Base-by-base conservation (phyloP, 2,888 invertebrate genomes). In the Conchocele bisecta region DNA sequence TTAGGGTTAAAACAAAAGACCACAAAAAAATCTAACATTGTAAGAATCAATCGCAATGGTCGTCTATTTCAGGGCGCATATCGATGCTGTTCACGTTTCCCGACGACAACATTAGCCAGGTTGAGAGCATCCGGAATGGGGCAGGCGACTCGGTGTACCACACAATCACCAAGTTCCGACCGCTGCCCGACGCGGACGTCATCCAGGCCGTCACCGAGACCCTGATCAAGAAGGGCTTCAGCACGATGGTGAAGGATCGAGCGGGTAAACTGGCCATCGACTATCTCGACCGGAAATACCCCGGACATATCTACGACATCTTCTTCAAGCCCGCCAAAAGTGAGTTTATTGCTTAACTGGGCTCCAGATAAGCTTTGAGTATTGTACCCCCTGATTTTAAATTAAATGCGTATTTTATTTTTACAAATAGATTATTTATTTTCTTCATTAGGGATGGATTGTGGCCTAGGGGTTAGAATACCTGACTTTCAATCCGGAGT, bases 111-210 rank as follows among this genome's bases (percentile, higher is more conserved):
- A n/a, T n/a, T n/a, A n/a, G n/a, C n/a, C n/a, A n/a, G n/a, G n/a
- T n/a, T n/a, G n/a, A n/a, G n/a, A n/a, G n/a, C 29, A 17, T 65
- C n/a, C 39, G 54, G 9, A 50, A 63, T 13, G 29, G 24, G 17
- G 50, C 37, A 20, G 69, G 79, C 2, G 74, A 76, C 29, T 64
- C 75, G 4, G 57, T 79, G 22, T 83, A 65, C 67, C 83, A 83
- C 44, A 53, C 70, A 6, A 66, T 83, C 6, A 68, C 75, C 0
- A 77, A 81, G 56, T 41, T 67, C 22, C 58, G 50, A 9, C 78
- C 71, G 0, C 29, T 70, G 3, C 71, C 74, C 5, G 64, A 63
- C 13, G 48, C 66, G 3, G 31, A 64, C 20, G 24, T 67, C 15
- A 46, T 81, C 22, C 17, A 50, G 0, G 68, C 29, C 29, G 72